Percentiles rank a stretch among this genome's conserved stretches.
phyloP scores from a whole-genome alignment of 2,113 vertebrate species.

The Epinephelus cyanopodus region DNA sequence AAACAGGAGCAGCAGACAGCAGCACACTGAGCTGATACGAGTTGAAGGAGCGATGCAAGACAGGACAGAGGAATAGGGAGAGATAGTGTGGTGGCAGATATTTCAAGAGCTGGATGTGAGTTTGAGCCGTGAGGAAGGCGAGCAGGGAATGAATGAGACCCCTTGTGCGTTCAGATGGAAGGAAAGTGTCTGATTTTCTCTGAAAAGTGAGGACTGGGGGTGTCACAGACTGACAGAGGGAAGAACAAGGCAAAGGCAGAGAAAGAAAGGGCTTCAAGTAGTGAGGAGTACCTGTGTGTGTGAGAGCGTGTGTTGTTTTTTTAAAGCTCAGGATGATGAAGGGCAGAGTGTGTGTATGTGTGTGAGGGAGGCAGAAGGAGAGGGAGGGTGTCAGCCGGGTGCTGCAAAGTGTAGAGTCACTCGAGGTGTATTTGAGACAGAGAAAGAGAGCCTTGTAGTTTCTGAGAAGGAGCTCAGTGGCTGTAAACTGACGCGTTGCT shows the following conservation, averaged over 20 bases:
- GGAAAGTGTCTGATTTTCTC: conserved; percentile 15
- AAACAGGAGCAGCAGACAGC: conserved; percentile 50
- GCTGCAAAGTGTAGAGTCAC: conserved; percentile 59
- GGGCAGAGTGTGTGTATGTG: conserved; percentile 61
- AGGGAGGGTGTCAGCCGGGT: conserved; percentile 60
- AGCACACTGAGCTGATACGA: conserved; percentile 45
- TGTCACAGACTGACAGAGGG: neutral
- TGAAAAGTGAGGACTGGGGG: conserved; percentile 3
- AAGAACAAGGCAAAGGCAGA: neutral
- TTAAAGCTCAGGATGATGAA: conserved; percentile 54
- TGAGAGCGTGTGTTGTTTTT: conserved; percentile 9
- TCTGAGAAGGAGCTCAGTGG: conserved; percentile 51
- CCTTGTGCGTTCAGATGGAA: conserved; percentile 17
- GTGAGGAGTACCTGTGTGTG: conserved; percentile 31
- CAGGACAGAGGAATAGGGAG: neutral
- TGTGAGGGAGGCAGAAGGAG: conserved; percentile 37
- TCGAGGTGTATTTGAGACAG: conserved; percentile 54
- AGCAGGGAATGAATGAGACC: conserved; percentile 35
- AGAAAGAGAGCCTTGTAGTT: conserved; percentile 58
- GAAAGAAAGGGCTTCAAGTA: conserved; percentile 11
- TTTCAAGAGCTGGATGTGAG: conserved; percentile 29
- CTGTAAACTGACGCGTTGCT: conserved; percentile 52
- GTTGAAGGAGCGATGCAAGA: conserved; percentile 11
- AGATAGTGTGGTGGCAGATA: neutral
- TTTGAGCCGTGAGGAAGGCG: conserved; percentile 30